These are phyloP conservation scores for Seriola rivoliana DNA, from an alignment of 2,113 vertebrate genomes.

Conservation along the genomic window DNA sequence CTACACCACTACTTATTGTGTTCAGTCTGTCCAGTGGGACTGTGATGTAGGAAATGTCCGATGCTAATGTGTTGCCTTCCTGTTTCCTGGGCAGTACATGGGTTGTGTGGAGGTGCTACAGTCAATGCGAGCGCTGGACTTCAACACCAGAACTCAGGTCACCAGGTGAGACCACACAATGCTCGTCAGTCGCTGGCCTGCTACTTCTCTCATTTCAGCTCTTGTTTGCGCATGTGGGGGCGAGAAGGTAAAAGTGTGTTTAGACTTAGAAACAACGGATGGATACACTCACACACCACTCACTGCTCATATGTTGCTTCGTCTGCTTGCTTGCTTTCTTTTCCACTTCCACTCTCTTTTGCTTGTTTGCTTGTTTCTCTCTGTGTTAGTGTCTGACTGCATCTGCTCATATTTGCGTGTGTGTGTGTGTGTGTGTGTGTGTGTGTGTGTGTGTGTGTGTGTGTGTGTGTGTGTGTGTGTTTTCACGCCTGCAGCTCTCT, in stretches of 20 bases:
- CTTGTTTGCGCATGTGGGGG: neutral
- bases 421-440: no score
- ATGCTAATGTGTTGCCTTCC: constrained; percentile 63
- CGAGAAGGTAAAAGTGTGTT: constrained; percentile 23
- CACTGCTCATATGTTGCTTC: constrained; percentile 5
- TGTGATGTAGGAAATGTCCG: constrained; percentile 59
- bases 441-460: no score
- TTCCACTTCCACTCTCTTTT: constrained; percentile 33
- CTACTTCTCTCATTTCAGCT: neutral
- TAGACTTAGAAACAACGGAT: neutral
- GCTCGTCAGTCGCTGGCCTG: neutral
- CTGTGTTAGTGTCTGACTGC: neutral
- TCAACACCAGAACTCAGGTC: constrained; percentile 97
- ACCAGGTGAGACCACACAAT: constrained; percentile 89
- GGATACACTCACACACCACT: neutral
- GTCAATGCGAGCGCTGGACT: constrained; percentile 97
- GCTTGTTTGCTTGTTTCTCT: constrained; percentile 24
- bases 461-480: constrained; percentile 16
- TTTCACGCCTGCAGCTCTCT: constrained; percentile 42
- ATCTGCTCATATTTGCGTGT: no score
- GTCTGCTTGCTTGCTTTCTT: constrained; percentile 30
- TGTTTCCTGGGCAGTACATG: constrained; percentile 87
- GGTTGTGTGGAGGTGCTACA: constrained; percentile 98
- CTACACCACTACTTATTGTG: neutral
- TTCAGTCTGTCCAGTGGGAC: constrained; percentile 15